Percentiles rank a stretch among this genome's conserved stretches.
phyloP scores from a whole-genome alignment of 2,888 invertebrate species.

The Odontothrips loti region DNA sequence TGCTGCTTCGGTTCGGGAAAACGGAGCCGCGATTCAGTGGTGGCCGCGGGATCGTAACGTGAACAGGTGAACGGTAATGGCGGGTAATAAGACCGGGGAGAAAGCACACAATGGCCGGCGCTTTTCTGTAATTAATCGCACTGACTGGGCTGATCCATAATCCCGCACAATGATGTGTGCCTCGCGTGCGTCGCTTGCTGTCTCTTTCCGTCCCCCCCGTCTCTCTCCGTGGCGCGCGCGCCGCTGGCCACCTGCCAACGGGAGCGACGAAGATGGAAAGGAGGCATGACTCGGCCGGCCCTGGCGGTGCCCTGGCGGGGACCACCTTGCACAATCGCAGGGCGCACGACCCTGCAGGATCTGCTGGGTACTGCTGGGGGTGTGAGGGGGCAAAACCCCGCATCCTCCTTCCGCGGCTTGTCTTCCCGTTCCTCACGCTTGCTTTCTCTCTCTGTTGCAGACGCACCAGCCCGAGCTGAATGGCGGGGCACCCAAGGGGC shows the following conservation, averaged over 20 bases:
- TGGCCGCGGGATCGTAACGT: no score
- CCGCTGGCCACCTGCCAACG: no score
- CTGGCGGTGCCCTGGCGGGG: no score
- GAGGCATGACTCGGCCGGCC: no score
- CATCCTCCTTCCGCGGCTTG: not conserved
- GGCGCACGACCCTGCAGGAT: not conserved
- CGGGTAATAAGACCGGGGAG: not conserved
- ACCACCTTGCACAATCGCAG: not conserved
- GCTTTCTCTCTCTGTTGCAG: slow-evolving; percentile 34
- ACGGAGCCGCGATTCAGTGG: no score
- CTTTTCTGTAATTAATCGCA: slow-evolving; percentile 6
- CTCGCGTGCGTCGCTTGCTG: no score
- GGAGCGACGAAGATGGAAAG: no score
- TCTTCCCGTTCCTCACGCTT: slow-evolving; percentile 32
- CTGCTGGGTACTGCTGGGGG: not conserved
- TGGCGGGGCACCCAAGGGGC: slow-evolving; percentile 32
- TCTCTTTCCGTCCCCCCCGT: slow-evolving; percentile 35
- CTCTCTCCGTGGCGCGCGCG: slow-evolving; percentile 38
- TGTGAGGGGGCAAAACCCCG: not conserved
- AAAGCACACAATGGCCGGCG: not conserved
- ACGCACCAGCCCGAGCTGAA: slow-evolving; percentile 33
- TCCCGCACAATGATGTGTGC: slow-evolving; percentile 27
- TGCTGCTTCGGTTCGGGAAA: no score
- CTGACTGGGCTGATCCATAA: slow-evolving; percentile 35
- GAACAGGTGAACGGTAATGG: not conserved